Base-by-base conservation (phyloP, 2,888 invertebrate species). In the Pasiphila rectangulata region DNA sequence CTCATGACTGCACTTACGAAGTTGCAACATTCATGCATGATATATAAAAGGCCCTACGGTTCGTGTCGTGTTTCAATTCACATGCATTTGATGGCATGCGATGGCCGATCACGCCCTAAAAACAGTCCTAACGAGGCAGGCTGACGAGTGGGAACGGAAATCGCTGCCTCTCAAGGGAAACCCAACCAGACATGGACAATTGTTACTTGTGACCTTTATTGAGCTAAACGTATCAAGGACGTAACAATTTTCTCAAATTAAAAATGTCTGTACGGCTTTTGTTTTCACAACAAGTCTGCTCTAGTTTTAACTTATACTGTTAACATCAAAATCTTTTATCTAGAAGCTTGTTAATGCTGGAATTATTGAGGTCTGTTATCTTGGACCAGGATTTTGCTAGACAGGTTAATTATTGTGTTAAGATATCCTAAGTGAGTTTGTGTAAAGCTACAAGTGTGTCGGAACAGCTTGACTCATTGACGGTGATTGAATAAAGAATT, bases 81-180 rank as follows among this genome's bases (percentile, higher is more conserved):
- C 23, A 6, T 29, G 15, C 10, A 34, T 35, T 27, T 40, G 12
- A 82, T 80, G 73, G 75, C 83, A 83, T 83, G 83, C 83, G 81
- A 79, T 77, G 78, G 72, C 69, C 75, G 76, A 80, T 84, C 83
- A 83, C 85, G 85, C 86, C 84, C 82, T 80, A 80, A 84, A 84
- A 84, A 83, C 79, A 61, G 62, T 72, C 71, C 67, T 82, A 86
- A 84, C 83, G 75, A 83, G 75, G 69, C 77, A 61, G 70, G 68
- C 66, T 63, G 56, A 56, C 54, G 63, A 68, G 69, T 81, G 84
- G 75, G 83, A 81, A 83, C 79, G 80, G 83, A 83, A 83, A 74
- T 65, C 72, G 59, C 61, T 63, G 70, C 57, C 68, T 66, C 60
- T 62, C 56, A 62, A 63, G 65, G 66, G 63, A 67, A 69, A 63